Evolutionary conservation across 2,113 vertebrate genomes (phyloP).

Genomic region (Istiophorus platypterus): DNA sequence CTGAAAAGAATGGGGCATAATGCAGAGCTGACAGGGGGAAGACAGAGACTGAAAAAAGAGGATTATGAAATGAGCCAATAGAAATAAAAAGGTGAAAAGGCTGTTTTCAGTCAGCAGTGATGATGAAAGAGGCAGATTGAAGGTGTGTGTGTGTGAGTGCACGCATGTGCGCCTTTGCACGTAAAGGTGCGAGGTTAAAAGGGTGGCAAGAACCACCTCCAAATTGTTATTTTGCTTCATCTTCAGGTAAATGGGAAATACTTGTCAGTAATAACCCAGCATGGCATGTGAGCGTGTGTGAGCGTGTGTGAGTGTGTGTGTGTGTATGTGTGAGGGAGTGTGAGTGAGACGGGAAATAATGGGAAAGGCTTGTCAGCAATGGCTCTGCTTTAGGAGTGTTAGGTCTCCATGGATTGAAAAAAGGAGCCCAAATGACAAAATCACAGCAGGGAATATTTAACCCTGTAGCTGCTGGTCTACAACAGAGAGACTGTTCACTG

Average conservation of each 20-base stretch:
- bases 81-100: constrained; percentile 61
- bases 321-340: constrained; percentile 13
- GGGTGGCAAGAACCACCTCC: constrained; percentile 28
- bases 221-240: constrained; percentile 69
- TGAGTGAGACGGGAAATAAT: constrained; percentile 64
- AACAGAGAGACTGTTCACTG: neutral
- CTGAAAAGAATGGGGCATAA: neutral
- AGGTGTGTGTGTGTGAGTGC: constrained; percentile 9
- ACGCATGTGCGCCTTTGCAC: constrained; percentile 21
- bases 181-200: constrained; percentile 71
- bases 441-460: constrained; percentile 51
- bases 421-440: constrained; percentile 54
- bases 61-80: constrained; percentile 54
- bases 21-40: constrained; percentile 21
- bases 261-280: constrained; percentile 72
- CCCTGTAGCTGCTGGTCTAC: constrained; percentile 11
- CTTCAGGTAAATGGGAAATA: constrained; percentile 71
- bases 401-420: constrained; percentile 49
- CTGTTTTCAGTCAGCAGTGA: constrained; percentile 30
- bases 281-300: constrained; percentile 15
- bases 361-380: constrained; percentile 75
- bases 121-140: constrained; percentile 36
- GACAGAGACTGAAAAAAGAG: constrained; percentile 17
- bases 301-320: neutral
- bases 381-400: constrained; percentile 69